Evolutionary conservation across 1,140 invertebrate genomes (phyloP).

Genomic region (Aphis craccivora): DNA sequence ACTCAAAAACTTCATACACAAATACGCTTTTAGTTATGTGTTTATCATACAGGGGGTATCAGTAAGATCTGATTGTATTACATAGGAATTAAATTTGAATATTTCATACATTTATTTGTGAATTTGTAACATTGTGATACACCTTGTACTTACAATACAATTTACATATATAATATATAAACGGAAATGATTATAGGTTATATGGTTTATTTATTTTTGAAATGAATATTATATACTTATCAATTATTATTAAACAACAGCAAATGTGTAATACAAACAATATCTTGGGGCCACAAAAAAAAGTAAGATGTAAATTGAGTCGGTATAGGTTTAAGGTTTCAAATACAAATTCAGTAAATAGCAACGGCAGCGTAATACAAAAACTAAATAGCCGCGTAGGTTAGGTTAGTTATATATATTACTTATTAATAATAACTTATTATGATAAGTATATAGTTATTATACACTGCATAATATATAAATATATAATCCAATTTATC

Average conservation of each 20-base stretch:
- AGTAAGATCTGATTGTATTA: background rate
- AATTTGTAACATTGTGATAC: background rate
- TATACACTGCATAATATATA: no score
- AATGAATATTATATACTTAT: background rate
- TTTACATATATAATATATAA: no score
- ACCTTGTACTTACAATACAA: background rate
- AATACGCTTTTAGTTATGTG: background rate
- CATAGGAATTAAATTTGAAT: background rate
- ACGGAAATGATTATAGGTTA: background rate
- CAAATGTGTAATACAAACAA: background rate
- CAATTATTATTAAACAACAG: background rate
- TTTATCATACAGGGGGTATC: background rate
- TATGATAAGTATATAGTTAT: no score
- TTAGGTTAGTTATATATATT: no score
- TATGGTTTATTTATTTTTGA: background rate
- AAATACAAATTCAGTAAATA: background rate
- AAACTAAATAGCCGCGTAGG: background rate
- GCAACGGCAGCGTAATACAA: background rate
- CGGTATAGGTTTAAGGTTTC: background rate
- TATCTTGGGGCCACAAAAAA: background rate
- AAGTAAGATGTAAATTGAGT: background rate
- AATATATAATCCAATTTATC: no score
- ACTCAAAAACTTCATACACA: background rate
- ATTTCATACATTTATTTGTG: background rate
- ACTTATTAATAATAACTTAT: no score